Evolutionary conservation across 1,140 invertebrate genomes (phyloP), one percentile per base, ranked within the genome.

Genomic region (Rhopalosiphum maidis): DNA sequence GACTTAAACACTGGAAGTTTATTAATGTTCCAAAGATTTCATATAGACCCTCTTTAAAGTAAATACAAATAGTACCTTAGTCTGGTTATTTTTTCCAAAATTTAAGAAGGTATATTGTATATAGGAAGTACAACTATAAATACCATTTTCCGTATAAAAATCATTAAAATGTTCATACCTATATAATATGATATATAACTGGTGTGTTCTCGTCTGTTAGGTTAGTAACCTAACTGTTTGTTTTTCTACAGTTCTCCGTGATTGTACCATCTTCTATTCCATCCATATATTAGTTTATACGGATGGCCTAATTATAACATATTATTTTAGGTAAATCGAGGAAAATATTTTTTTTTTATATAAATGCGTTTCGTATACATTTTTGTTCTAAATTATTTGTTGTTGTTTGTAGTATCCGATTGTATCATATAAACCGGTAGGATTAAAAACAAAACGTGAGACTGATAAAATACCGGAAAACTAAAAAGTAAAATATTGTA

Each of bases 361-460:
- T 41, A 7, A 43, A 85, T 25, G 37, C 41, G 9, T 41, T 68
- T 25, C 23, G 23, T 89, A 23, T 35, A 89, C 35, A 35, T 88
- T 88, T 51, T 51, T 48, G 48, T 51, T 48, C 7, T 88, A 88
- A 88, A 88, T 51, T 48, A 88, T 88, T 88, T 88, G n/a, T 87
- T 87, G 86, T 88, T 88, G 86, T 88, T 88, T 88, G 15, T 51
- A n/a, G 86, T 88, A 88, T 88, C 86, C 86, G 46, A 87, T 87
- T 87, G 43, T 86, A 86, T 86, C 41, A 87, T 85, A 35, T 85
- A 87, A 87, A 46, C 30, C 21, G n/a, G 21, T n/a, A 48, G 46
- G 86, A 90, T 60, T 90, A 90, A 90, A 60, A 90, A 90, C 89
- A 90, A 90, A 90, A 90, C 54, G 89, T 90, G 89, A 90, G 51